phyloP scores from a whole-genome alignment of 2,888 invertebrate species.

The Archaeoteleia sp. region DNA sequence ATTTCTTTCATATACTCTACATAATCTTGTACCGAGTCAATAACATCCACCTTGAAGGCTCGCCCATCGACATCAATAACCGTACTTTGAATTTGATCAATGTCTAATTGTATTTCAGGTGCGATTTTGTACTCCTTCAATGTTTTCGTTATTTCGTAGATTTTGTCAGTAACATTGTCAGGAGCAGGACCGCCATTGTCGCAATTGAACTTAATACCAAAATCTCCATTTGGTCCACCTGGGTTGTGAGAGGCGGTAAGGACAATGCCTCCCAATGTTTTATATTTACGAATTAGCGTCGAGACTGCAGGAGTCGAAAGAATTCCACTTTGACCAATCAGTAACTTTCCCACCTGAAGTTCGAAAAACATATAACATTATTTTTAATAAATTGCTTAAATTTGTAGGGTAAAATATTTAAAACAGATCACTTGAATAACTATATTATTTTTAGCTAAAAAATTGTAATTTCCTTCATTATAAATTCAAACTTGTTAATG shows the following conservation, averaged over 20 bases:
- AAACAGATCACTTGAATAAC: too few species aligned
- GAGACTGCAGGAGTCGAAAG: conserved; percentile 99
- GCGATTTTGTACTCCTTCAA: conserved; percentile 89
- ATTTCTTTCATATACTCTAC: conserved; percentile 94
- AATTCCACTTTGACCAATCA: conserved; percentile 96
- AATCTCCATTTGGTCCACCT: conserved; percentile 97
- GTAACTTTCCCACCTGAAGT: conserved; percentile 85
- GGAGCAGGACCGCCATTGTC: conserved; percentile 98
- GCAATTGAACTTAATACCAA: conserved; percentile 99
- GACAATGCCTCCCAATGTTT: conserved; percentile 94
- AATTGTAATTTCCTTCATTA: too few species aligned
- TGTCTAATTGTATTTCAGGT: conserved; percentile 85
- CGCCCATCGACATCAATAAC: conserved; percentile 80
- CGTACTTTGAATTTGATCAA: conserved; percentile 80
- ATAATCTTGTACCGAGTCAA: conserved; percentile 94
- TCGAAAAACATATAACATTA: not conserved
- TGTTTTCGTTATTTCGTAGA: conserved; percentile 86
- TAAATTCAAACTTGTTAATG: too few species aligned
- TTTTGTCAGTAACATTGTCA: conserved; percentile 90
- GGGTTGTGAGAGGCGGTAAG: conserved; percentile 99
- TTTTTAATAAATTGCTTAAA: not conserved
- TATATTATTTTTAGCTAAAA: too few species aligned
- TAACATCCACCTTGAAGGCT: conserved; percentile 88
- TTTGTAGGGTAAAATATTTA: too few species aligned
- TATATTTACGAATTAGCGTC: conserved; percentile 91